phyloP scores from a whole-genome alignment of 2,113 vertebrate genomes.

The Myocastor coypus region DNA sequence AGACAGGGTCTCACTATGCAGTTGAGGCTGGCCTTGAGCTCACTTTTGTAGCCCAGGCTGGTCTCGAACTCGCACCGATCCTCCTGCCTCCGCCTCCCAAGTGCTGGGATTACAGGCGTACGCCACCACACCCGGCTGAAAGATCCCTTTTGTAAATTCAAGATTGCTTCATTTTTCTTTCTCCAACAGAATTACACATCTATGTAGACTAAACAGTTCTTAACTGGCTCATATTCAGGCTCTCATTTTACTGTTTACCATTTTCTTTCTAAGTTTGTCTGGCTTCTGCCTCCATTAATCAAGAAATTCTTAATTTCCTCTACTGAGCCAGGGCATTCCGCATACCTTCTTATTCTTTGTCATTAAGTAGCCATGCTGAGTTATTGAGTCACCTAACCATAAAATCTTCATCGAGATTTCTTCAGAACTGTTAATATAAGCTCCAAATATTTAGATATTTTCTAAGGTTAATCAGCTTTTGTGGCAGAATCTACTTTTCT shows the following conservation, averaged over 20 bases:
- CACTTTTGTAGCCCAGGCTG: no score
- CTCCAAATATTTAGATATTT: not conserved
- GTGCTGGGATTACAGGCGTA: no score
- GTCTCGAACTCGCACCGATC: no score
- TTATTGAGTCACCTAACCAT: not conserved
- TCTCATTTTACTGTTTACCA: not conserved
- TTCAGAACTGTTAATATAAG: not conserved
- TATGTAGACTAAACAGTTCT: not conserved
- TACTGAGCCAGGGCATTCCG: not conserved
- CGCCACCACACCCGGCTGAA: no score
- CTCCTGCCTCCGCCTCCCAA: no score
- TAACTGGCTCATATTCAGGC: not conserved
- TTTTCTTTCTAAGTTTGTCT: not conserved
- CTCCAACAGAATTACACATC: not conserved
- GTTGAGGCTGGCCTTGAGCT: no score
- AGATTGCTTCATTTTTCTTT: no score
- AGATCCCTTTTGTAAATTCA: no score
- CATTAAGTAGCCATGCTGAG: not conserved
- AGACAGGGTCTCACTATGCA: no score
- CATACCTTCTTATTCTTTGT: not conserved
- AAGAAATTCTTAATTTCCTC: not conserved
- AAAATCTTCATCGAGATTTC: slow-evolving; percentile 7
- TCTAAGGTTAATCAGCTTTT: not conserved
- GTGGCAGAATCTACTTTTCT: slow-evolving; percentile 27
- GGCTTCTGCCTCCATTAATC: not conserved